These are phyloP conservation scores for Mantis religiosa DNA, from an alignment of 2,888 invertebrate genomes.

Conservation along the genomic window DNA sequence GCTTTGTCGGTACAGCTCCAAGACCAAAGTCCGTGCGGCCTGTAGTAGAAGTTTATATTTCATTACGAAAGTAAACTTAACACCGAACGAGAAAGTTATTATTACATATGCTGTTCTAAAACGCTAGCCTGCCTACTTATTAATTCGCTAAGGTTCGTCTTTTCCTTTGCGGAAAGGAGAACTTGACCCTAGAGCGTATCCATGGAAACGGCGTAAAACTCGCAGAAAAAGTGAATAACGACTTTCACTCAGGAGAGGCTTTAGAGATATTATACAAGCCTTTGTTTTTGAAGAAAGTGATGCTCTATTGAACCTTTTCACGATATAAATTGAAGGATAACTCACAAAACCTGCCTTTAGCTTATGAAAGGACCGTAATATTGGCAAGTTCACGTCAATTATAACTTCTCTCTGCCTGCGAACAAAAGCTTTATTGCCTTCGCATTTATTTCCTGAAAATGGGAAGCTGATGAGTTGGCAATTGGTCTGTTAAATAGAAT, in stretches of 20 bases:
- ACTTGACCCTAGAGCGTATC: neutral
- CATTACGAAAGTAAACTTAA: neutral
- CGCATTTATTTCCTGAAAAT: too few relatives aligned
- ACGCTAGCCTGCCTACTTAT: neutral
- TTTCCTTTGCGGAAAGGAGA: neutral
- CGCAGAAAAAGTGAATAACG: neutral
- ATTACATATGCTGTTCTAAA: neutral
- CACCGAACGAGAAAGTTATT: neutral
- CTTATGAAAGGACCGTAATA: too few relatives aligned
- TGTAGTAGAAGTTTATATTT: neutral
- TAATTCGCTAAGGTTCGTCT: neutral
- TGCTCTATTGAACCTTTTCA: too few relatives aligned
- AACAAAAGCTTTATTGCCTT: too few relatives aligned
- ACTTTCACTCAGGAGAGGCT: neutral
- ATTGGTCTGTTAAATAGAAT: too few relatives aligned
- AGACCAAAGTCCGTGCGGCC: neutral
- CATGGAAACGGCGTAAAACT: neutral
- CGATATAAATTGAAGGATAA: too few relatives aligned
- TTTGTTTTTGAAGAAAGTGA: too few relatives aligned
- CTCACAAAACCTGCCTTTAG: too few relatives aligned
- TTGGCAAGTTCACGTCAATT: too few relatives aligned
- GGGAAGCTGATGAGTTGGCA: too few relatives aligned
- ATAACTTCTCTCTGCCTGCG: too few relatives aligned
- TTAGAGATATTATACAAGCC: too few relatives aligned
- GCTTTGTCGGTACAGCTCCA: neutral